Percentiles rank a stretch among this genome's conserved stretches.
Evolutionary conservation across 1,140 invertebrate genomes (phyloP).

Genomic region (Leptoteleia sp.): DNA sequence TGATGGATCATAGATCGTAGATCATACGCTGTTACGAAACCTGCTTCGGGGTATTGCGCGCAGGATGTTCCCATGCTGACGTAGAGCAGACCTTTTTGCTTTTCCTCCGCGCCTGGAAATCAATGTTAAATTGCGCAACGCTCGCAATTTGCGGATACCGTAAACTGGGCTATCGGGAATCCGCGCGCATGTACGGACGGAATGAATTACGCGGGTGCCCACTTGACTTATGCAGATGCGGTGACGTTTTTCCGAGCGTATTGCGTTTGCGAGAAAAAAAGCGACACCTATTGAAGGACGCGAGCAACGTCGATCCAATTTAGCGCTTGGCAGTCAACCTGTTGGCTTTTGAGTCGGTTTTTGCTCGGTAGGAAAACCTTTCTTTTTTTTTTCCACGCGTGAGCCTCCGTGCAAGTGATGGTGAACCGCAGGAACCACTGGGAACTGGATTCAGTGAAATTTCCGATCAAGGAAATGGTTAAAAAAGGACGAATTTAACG

Average conservation of each 20-base stretch:
- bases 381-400: too few species aligned
- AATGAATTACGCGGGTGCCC: constrained; percentile 17
- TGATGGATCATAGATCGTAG: constrained; percentile 73
- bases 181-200: constrained; percentile 16
- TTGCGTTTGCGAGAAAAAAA: background rate
- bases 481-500: too few species aligned
- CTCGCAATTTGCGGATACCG: constrained; percentile 68
- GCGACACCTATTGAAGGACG: constrained; percentile 10
- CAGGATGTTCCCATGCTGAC: constrained; percentile 74
- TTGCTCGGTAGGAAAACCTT: too few species aligned
- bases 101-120: constrained; percentile 64
- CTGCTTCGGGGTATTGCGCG: constrained; percentile 67
- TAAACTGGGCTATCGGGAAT: constrained; percentile 68
- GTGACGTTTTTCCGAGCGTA: constrained; percentile 15
- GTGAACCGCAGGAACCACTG: too few species aligned
- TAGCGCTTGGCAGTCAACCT: background rate
- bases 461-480: too few species aligned
- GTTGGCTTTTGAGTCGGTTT: too few species aligned
- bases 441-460: too few species aligned
- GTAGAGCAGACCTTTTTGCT: constrained; percentile 67
- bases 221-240: constrained; percentile 52
- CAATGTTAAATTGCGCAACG: constrained; percentile 70
- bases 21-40: constrained; percentile 70
- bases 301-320: constrained; percentile 25
- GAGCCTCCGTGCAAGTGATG: too few species aligned